Conservation (phyloP, 2,888 invertebrate genomes). For the Bedellia somnulentella region DNA sequence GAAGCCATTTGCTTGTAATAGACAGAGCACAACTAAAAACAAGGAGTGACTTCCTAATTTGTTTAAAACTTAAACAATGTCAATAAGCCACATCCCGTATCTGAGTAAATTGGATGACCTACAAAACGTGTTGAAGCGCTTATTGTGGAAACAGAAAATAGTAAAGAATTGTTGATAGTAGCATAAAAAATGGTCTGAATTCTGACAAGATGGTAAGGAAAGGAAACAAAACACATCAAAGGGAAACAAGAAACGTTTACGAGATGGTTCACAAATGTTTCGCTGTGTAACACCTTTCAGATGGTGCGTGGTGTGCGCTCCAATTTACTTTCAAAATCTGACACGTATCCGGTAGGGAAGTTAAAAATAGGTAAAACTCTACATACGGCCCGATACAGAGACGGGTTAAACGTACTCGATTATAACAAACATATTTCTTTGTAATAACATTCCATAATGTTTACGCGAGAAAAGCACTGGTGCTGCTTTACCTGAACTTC, state of each 20-base stretch:
- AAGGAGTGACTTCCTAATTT: constrained; percentile 1
- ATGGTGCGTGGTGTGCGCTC: constrained; percentile 2
- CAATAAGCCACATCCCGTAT: constrained; percentile 5
- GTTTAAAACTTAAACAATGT: constrained; percentile 5
- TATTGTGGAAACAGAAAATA: too few species aligned
- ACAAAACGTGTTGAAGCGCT: too few species aligned
- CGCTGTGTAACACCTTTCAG: constrained; percentile 2
- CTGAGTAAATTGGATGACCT: constrained; percentile 3
- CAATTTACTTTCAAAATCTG: constrained; percentile 3
- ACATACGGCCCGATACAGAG: too few species aligned
- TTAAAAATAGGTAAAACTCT: constrained; percentile 7
- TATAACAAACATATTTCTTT: too few species aligned
- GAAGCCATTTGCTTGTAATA: too few species aligned
- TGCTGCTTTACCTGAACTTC: too few species aligned
- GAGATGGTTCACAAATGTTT: constrained; percentile 1
- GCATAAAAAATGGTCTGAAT: too few species aligned
- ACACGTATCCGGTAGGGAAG: constrained; percentile 5
- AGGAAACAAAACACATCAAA: constrained; percentile 2
- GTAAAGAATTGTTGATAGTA: not conserved
- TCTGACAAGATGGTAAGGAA: not conserved
- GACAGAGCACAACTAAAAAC: constrained; percentile 2
- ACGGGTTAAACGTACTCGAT: too few species aligned
- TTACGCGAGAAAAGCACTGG: too few species aligned
- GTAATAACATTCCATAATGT: too few species aligned
- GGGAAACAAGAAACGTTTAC: not conserved